Evolutionary conservation across 2,113 vertebrate species (phyloP).

Genomic region (Microtus pennsylvanicus): DNA sequence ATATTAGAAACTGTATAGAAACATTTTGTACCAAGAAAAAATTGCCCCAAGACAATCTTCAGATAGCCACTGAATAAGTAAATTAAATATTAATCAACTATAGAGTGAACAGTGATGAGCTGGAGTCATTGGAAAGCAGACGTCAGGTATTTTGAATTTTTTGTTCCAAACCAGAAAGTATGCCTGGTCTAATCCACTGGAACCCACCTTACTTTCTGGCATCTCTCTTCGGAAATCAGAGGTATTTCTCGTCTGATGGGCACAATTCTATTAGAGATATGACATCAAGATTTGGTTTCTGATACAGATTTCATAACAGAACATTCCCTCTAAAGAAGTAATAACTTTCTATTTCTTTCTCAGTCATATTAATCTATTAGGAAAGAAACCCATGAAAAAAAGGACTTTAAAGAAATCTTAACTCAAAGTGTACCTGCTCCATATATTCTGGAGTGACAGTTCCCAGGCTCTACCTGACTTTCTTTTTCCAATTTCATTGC

Average conservation of each 20-base stretch:
- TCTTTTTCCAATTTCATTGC: neutral
- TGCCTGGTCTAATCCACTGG: neutral
- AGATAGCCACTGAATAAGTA: neutral
- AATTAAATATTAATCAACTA: neutral
- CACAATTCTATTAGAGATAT: neutral
- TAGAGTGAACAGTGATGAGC: neutral
- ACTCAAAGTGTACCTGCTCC: neutral
- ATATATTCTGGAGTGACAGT: neutral
- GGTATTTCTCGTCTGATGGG: neutral
- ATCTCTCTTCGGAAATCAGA: neutral
- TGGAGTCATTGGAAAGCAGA: neutral
- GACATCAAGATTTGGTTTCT: neutral
- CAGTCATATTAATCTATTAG: neutral
- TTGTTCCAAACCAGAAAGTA: neutral
- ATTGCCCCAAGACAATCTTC: too few species aligned
- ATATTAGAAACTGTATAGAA: neutral
- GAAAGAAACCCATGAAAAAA: neutral
- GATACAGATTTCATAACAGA: neutral
- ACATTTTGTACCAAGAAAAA: neutral
- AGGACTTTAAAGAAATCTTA: neutral
- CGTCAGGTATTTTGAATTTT: neutral
- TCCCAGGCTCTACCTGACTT: neutral
- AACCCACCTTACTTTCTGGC: neutral
- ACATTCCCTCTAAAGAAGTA: neutral
- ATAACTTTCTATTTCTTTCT: neutral